These are phyloP conservation scores for Mastomys coucha DNA, from an alignment of 2,113 vertebrate genomes.

Conservation along the genomic window DNA sequence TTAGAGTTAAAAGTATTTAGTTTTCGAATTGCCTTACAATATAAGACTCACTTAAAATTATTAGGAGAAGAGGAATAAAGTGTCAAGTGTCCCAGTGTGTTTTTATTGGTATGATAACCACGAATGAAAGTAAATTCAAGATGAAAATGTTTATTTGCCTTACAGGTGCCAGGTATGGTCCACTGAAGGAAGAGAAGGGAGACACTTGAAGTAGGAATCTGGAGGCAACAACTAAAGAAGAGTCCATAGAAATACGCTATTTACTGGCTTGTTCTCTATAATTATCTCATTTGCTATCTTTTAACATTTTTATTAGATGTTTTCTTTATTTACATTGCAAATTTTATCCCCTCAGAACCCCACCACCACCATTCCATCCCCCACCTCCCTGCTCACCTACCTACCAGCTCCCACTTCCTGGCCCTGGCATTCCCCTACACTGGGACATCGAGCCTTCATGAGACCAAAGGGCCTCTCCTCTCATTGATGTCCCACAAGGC, in stretches of 20 bases:
- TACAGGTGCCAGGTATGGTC: not conserved
- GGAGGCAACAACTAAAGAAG: not conserved
- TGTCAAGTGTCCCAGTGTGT: not conserved
- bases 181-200: no score
- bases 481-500: no score
- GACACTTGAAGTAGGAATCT: not conserved
- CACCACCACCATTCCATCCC: no score
- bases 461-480: no score
- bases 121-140: not conserved
- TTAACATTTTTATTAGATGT: no score
- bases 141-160: not conserved
- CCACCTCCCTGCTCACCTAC: no score
- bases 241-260: not conserved
- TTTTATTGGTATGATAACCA: not conserved
- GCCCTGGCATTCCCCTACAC: no score
- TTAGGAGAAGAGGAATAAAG: not conserved
- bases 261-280: not conserved
- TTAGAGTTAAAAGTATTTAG: not conserved
- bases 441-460: no score
- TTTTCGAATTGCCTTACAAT: constrained; percentile 20
- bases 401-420: no score
- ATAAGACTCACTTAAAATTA: not conserved
- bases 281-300: not conserved
- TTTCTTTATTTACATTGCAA: no score
- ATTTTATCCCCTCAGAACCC: no score